Percentiles rank a stretch among this genome's conserved stretches.
phyloP scores from a whole-genome alignment of 2,888 invertebrate species.

The Apamea sordens region DNA sequence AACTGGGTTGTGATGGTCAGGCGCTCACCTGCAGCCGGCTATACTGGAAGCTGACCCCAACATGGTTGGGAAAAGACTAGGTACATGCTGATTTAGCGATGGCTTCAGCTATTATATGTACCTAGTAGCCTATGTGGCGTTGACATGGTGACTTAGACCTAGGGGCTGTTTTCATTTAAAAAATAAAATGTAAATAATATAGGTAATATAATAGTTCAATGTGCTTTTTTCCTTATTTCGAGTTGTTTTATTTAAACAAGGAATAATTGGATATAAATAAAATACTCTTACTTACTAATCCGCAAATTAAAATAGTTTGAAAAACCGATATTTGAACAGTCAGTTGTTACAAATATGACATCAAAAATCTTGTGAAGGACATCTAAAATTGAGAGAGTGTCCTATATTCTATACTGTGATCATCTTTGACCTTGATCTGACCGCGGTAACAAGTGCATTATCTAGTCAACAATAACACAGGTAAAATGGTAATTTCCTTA shows the following conservation, averaged over 20 bases:
- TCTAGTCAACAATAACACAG: constrained; percentile 54
- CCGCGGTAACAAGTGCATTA: constrained; percentile 43
- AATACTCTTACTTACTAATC: background rate
- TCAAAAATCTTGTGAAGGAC: background rate
- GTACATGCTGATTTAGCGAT: background rate
- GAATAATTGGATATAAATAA: background rate
- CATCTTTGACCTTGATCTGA: constrained; percentile 51
- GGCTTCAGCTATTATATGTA: no score
- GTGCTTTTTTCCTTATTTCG: background rate
- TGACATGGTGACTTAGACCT: background rate
- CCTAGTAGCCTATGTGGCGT: background rate
- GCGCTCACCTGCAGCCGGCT: background rate
- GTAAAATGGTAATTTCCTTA: constrained; percentile 64
- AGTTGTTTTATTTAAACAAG: background rate
- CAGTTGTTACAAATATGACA: background rate
- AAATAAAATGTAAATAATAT: background rate
- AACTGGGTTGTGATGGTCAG: background rate
- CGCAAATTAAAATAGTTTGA: background rate
- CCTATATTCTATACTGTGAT: constrained; percentile 10
- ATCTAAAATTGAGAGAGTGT: background rate
- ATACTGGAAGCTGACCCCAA: background rate
- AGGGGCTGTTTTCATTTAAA: background rate
- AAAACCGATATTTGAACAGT: background rate
- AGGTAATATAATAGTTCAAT: background rate
- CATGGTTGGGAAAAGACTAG: background rate